Base-by-base conservation (phyloP, 2,888 invertebrate species). In the Platerodrilus igneus region DNA sequence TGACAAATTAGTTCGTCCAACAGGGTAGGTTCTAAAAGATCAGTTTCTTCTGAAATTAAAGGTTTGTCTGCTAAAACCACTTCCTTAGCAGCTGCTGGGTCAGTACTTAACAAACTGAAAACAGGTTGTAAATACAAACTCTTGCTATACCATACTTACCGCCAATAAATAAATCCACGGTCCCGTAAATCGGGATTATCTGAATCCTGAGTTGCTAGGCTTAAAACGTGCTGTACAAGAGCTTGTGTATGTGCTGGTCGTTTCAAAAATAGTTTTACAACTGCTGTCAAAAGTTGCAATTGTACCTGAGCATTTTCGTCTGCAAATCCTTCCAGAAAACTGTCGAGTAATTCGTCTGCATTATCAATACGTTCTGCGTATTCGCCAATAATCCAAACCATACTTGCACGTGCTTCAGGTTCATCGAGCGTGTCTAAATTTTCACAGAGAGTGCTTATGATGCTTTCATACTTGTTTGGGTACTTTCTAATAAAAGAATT, bases 331-430 rank as follows among this genome's bases (percentile, higher is more conserved):
- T 99, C 99, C 4, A 99, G 74, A 75, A 99, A 99, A 46, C 94
- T 94, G 65, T 99, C 97, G 11, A 99, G 73, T 16, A 99, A 75
- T 61, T 99, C 99, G 61, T 99, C 99, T 1, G 99, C 99, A 66
- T 99, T 99, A 69, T 99, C 99, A 54, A 99, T 99, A 51, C 99
- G 83, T 66, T 99, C 99, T 0, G 99, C 99, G 69, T 99, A 99
- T 70, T 99, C 97, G 11, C 96, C 97, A 48, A 87, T 86, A 37
- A 87, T 87, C 86, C 86, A 87, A 9, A 86, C 97, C 97, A 97
- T 99, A 4, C 94, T 94, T 3, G 97, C 97, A 54, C 97, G 77
- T 0, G 97, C 99, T 66, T 99, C 99, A 0, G 99, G 99, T 63
- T 99, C 99, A 66, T 99, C 99, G 44, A 99, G 68, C 0, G 99